Conservation (phyloP, 2,888 invertebrate species). For the Lycaena phlaeas region DNA sequence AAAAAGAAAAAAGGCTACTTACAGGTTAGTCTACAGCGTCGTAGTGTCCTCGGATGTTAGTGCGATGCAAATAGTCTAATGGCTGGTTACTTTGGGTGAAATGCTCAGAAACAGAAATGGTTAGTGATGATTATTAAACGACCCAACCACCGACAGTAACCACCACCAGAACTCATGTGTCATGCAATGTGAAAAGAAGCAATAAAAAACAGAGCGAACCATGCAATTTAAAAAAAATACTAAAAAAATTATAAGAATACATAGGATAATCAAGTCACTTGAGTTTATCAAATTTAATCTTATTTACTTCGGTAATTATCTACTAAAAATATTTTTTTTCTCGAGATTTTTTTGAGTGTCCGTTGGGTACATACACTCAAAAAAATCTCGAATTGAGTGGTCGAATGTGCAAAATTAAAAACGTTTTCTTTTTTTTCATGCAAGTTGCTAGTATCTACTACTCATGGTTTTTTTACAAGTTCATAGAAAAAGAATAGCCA, state of each 20-base stretch:
- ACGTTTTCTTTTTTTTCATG: no score
- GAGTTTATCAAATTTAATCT: not conserved
- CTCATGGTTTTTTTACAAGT: no score
- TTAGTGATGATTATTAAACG: slow-evolving; percentile 36
- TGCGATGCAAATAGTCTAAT: slow-evolving; percentile 27
- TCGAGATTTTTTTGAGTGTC: no score
- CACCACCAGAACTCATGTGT: slow-evolving; percentile 25
- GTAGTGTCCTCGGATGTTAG: slow-evolving; percentile 15
- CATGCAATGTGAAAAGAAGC: no score
- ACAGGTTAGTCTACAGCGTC: slow-evolving; percentile 17
- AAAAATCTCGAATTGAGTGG: no score
- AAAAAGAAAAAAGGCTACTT: slow-evolving; percentile 16
- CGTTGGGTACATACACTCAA: no score
- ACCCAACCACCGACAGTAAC: slow-evolving; percentile 44
- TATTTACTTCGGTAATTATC: not conserved
- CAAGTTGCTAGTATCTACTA: no score
- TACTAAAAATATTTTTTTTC: no score
- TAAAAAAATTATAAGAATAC: not conserved
- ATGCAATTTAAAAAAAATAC: not conserved
- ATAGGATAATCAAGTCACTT: not conserved
- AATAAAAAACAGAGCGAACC: not conserved
- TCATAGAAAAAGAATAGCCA: no score
- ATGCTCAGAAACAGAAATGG: slow-evolving; percentile 57
- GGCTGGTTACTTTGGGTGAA: slow-evolving; percentile 54
- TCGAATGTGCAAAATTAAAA: no score